These are phyloP conservation scores for Conomelus anceps DNA, from an alignment of 2,888 invertebrate species.

Conservation along the genomic window DNA sequence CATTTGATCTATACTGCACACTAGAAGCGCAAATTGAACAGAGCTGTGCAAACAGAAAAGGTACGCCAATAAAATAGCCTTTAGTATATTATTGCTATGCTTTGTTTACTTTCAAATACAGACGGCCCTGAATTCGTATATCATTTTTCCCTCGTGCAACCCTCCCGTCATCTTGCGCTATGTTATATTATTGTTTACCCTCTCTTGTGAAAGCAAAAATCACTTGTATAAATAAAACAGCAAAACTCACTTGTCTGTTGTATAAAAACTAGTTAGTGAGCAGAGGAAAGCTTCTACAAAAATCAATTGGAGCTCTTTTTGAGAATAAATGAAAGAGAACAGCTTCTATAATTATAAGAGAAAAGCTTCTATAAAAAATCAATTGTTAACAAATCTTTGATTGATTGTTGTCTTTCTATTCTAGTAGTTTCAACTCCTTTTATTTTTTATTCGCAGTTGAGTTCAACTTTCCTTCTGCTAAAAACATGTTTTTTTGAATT, in stretches of 20 bases:
- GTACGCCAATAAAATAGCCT: too few species aligned
- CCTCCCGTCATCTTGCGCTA: neutral
- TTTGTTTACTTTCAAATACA: neutral
- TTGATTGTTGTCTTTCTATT: too few species aligned
- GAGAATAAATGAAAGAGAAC: too few species aligned
- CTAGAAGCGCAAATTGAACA: neutral
- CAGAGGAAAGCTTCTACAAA: neutral
- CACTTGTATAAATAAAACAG: neutral
- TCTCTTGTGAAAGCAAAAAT: neutral
- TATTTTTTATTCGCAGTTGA: too few species aligned
- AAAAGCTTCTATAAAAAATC: too few species aligned
- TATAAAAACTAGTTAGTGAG: neutral
- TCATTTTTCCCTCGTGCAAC: neutral
- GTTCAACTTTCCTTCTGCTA: too few species aligned
- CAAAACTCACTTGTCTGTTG: neutral
- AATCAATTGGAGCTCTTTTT: neutral
- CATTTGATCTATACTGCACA: neutral
- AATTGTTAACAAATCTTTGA: too few species aligned
- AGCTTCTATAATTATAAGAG: too few species aligned
- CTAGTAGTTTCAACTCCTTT: too few species aligned
- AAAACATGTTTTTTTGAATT: too few species aligned
- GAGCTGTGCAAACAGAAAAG: neutral
- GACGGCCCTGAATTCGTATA: neutral
- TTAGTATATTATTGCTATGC: neutral
- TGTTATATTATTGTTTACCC: neutral